Evolutionary conservation across 2,113 vertebrate species (phyloP).

Genomic region (Cyanoliseus patagonus): DNA sequence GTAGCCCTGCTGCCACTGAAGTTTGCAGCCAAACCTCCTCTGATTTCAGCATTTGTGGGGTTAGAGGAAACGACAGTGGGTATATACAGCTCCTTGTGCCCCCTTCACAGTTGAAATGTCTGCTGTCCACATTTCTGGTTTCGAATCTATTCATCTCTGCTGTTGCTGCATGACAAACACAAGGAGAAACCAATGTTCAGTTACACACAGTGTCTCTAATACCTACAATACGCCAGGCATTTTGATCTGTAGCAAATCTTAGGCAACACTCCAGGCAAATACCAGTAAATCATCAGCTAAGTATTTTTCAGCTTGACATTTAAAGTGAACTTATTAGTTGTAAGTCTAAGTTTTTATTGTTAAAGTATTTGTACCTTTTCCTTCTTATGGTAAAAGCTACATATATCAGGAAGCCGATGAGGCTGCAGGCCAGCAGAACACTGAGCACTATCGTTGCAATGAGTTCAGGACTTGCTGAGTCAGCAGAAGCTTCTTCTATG

Average conservation of each 20-base stretch:
- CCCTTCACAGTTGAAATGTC: neutral
- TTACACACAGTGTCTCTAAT: accelerated
- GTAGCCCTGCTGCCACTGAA: neutral
- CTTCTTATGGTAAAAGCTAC: neutral
- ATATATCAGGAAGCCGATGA: constrained; percentile 42
- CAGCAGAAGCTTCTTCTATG: neutral
- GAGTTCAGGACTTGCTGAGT: neutral
- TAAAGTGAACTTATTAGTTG: neutral
- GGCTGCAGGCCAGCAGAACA: constrained; percentile 53
- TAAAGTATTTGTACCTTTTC: constrained; percentile 50
- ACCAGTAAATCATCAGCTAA: neutral
- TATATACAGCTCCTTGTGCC: neutral
- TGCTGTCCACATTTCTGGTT: neutral
- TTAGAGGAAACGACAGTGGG: neutral
- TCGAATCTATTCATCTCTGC: neutral
- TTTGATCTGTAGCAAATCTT: neutral
- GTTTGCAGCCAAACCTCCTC: neutral
- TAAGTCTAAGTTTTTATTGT: neutral
- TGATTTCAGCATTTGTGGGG: neutral
- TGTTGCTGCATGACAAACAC: neutral
- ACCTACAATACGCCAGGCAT: neutral
- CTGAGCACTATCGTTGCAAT: constrained; percentile 24
- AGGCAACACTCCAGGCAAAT: neutral
- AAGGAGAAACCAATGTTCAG: neutral
- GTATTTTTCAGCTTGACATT: neutral